Evolutionary conservation across 1,140 invertebrate species (phyloP), one percentile per base, ranked within the genome.

Genomic region (Drosophila pruinosa): DNA sequence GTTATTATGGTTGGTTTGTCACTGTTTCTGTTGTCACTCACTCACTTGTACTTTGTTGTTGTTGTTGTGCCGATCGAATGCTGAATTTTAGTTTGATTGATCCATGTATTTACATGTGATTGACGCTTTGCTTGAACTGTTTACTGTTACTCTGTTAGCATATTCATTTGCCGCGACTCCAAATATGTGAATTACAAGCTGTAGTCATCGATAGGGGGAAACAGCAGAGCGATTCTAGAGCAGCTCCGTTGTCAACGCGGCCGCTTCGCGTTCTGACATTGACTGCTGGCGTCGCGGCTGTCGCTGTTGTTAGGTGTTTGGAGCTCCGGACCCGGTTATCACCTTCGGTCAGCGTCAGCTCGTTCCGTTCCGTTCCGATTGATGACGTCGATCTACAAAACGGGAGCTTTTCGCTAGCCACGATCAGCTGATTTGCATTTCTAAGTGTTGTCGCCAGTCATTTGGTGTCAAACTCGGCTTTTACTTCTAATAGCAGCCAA

Each of bases 251-350:
- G 79, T 85, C 79, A 83, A 83, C 79, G 76, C 79, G 79, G 77
- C 75, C 72, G 75, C 67, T 79, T 85, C 81, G 77, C 80, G 80
- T 78, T 85, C 80, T 86, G 81, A 45, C 81, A 86, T 83, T 83
- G 81, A 83, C 80, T 83, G 79, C 61, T 69, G 58, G 22, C 45
- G 78, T 14, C 24, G 69, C 36, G 17, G 52, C 22, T 62, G 70
- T 12, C 38, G 63, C 15, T 41, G 65, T 43, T 61, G 57, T 68
- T 68, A 36, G 65, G 57, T 68, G 31, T 38, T 63, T 64, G 50
- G 52, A 15, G 48, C 59, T 47, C 12, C 58, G 41, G 58, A 70
- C 58, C 59, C 48, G 67, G 67, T 73, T 76, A 76, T 76, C 74
- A 76, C 53, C 70, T 58, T 58, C 70, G 62, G 61, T 50, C 61